phyloP scores from a whole-genome alignment of 2,888 invertebrate species.

The Eupithecia subfuscata region DNA sequence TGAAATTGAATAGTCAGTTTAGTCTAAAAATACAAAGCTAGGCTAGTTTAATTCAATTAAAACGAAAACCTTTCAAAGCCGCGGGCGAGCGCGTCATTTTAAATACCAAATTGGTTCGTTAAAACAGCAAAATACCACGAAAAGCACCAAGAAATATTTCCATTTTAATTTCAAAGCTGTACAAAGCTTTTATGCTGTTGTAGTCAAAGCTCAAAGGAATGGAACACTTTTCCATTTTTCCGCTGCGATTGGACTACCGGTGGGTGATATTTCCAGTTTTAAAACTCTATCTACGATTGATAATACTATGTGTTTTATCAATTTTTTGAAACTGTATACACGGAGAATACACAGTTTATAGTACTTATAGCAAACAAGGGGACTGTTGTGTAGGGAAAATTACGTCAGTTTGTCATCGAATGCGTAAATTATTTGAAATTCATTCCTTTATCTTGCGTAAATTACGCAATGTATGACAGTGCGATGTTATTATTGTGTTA shows the following conservation, averaged over 20 bases:
- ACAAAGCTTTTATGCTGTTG: not conserved
- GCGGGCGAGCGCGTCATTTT: not conserved
- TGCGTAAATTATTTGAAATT: no score
- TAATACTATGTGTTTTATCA: no score
- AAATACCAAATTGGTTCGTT: constrained; percentile 3
- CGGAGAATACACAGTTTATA: no score
- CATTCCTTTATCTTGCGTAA: no score
- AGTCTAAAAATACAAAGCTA: not conserved
- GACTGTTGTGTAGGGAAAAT: no score
- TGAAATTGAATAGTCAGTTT: no score
- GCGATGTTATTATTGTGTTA: no score
- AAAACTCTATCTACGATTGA: not conserved
- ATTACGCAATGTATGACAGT: no score
- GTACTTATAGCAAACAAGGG: no score
- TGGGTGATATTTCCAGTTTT: not conserved
- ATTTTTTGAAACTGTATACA: no score
- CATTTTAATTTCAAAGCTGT: constrained; percentile 3
- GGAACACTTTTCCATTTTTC: not conserved
- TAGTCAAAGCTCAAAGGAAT: not conserved
- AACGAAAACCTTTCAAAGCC: not conserved
- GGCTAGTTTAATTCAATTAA: not conserved
- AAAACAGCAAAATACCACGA: not conserved
- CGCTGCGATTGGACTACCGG: not conserved
- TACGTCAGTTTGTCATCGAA: no score
- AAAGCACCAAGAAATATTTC: not conserved